A percentile compares a stretch with the other conserved stretches of the same genome.
Conservation (phyloP, 1,140 invertebrate species). For the Atta colombica region DNA sequence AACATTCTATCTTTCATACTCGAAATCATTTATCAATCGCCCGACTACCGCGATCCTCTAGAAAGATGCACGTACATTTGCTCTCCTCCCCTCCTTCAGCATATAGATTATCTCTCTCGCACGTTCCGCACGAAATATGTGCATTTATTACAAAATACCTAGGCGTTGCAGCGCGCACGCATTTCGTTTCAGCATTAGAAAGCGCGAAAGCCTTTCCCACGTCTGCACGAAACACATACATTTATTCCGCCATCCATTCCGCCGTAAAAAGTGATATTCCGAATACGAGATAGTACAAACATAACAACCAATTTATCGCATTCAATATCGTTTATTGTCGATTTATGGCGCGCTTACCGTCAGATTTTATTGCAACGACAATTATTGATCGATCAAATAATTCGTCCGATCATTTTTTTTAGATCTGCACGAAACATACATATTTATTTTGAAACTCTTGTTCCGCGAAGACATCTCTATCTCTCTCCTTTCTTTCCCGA, state of each 20-base stretch:
- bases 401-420: background rate
- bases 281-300: conserved; percentile 3
- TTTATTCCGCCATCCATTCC: conserved; percentile 31
- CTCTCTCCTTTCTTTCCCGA: background rate
- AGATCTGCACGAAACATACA: background rate
- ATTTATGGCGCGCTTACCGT: background rate
- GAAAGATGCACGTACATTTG: conserved; percentile 19
- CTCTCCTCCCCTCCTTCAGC: background rate
- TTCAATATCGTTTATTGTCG: conserved; percentile 1
- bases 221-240: conserved; percentile 47
- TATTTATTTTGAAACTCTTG: background rate
- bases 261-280: conserved; percentile 7
- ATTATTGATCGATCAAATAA: background rate
- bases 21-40: conserved; percentile 29
- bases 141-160: conserved; percentile 58
- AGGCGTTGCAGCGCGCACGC: conserved; percentile 5
- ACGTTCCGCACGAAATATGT: conserved; percentile 50
- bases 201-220: background rate
- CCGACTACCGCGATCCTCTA: background rate
- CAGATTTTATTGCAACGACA: background rate
- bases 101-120: conserved; percentile 34
- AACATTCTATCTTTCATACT: conserved; percentile 33
- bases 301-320: background rate
- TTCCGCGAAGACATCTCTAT: background rate
- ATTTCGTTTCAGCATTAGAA: conserved; percentile 30